Percentiles rank a stretch among this genome's conserved stretches.
These are phyloP conservation scores for Clarias laeviceps DNA, from an alignment of 2,797 vertebrate genomes.

Conservation along the genomic window DNA sequence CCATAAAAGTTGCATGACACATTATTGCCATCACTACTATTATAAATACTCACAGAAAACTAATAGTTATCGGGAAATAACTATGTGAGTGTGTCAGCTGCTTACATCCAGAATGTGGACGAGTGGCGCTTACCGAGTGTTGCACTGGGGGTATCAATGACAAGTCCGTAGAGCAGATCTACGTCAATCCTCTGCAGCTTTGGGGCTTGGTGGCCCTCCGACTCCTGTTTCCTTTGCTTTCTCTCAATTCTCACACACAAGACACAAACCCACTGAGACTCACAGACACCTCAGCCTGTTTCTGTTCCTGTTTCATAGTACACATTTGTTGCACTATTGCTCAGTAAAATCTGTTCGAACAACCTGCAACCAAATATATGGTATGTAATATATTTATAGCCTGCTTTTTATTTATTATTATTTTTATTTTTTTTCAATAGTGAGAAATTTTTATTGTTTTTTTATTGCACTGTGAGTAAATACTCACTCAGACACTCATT, in stretches of 20 bases:
- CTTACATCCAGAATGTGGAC: conserved; percentile 26
- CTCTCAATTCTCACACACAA: conserved; percentile 37
- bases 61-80: conserved; percentile 14
- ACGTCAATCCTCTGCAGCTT: conserved; percentile 66
- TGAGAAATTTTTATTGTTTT: background rate
- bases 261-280: conserved; percentile 19
- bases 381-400: too few relatives aligned
- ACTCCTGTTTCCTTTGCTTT: conserved; percentile 60
- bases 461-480: background rate
- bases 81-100: conserved; percentile 29
- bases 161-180: conserved; percentile 75
- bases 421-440: background rate
- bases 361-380: background rate
- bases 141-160: conserved; percentile 83
- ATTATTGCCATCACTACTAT: background rate
- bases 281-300: background rate
- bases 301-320: background rate
- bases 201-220: conserved; percentile 65
- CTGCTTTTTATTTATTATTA: background rate
- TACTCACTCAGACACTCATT: too few relatives aligned
- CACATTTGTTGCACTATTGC: background rate
- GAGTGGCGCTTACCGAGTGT: conserved; percentile 67
- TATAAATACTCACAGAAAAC: background rate
- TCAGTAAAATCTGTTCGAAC: background rate
- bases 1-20: background rate